Percentiles rank a stretch among this genome's conserved stretches.
These are phyloP conservation scores for Melitaea athalia DNA, from an alignment of 2,888 invertebrate genomes.

Conservation along the genomic window DNA sequence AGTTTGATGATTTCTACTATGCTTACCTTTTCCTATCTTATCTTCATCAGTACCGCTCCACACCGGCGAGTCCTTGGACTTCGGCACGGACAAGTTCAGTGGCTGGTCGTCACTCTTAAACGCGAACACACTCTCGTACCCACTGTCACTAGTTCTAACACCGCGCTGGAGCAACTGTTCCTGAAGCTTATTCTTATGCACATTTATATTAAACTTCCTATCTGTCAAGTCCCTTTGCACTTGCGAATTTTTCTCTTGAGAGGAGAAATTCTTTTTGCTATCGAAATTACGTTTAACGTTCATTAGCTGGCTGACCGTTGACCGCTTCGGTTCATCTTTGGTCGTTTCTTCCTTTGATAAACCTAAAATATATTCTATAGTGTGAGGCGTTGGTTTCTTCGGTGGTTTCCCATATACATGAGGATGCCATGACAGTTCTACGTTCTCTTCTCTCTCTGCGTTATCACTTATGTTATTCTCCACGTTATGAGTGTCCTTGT, in stretches of 20 bases:
- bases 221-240: constrained; percentile 63
- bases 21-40: constrained; percentile 63
- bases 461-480: too few species aligned
- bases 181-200: constrained; percentile 70
- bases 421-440: constrained; percentile 89
- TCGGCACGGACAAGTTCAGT: constrained; percentile 83
- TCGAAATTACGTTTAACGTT: constrained; percentile 67
- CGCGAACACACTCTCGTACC: constrained; percentile 54
- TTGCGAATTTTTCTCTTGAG: constrained; percentile 64
- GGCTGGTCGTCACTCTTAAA: constrained; percentile 79
- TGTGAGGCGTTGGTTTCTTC: constrained; percentile 91
- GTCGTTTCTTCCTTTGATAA: constrained; percentile 52
- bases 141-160: constrained; percentile 69
- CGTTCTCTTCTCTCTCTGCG: constrained; percentile 50
- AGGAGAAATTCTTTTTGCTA: constrained; percentile 46
- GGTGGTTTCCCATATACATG: constrained; percentile 94
- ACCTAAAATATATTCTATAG: constrained; percentile 93
- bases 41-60: constrained; percentile 63
- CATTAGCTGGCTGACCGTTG: constrained; percentile 62
- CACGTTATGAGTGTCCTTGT: constrained; percentile 34
- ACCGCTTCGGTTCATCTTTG: constrained; percentile 46
- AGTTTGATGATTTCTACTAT: background rate
- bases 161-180: constrained; percentile 71
- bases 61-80: constrained; percentile 67
- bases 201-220: constrained; percentile 58